These are phyloP conservation scores for Bombus superbus DNA, from an alignment of 1,140 invertebrate species.

Conservation along the genomic window DNA sequence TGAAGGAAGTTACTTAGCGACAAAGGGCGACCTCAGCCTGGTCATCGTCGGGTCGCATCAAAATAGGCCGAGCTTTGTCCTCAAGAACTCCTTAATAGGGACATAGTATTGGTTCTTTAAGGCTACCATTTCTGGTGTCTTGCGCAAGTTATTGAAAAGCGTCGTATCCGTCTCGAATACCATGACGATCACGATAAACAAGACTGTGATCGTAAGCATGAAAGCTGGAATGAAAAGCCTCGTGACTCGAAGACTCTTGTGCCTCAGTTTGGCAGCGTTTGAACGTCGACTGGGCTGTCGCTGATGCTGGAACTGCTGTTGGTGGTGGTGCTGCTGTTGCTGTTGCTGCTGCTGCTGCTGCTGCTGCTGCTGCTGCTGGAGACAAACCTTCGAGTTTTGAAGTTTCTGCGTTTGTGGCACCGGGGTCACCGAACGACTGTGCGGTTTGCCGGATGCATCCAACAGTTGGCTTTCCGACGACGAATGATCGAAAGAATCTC, in stretches of 20 bases:
- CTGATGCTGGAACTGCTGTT: conserved; percentile 48
- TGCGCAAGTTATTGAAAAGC: conserved; percentile 87
- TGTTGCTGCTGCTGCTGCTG: conserved; percentile 62
- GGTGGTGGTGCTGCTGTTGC: conserved; percentile 57
- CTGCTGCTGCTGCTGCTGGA: conserved; percentile 64
- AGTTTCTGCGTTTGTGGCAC: conserved; percentile 85
- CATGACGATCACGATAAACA: conserved; percentile 86
- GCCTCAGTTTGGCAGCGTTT: conserved; percentile 61
- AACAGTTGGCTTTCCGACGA: conserved; percentile 88
- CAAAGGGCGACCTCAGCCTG: conserved; percentile 59
- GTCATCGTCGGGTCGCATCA: conserved; percentile 74
- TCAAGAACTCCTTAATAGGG: conserved; percentile 90
- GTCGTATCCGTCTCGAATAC: conserved; percentile 90
- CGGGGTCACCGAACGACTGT: conserved; percentile 81
- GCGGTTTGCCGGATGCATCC: conserved; percentile 81
- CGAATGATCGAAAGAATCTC: conserved; percentile 91
- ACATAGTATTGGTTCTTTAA: conserved; percentile 92
- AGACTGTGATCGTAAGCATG: conserved; percentile 86
- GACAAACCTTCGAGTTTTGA: conserved; percentile 80
- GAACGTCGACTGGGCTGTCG: conserved; percentile 39
- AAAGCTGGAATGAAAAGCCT: conserved; percentile 89
- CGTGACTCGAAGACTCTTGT: conserved; percentile 84
- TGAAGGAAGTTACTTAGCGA: conserved; percentile 62
- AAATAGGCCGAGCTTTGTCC: conserved; percentile 82
- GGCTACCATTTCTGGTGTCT: conserved; percentile 90